phyloP scores from a whole-genome alignment of 2,113 vertebrate genomes.

The Gavia stellata region DNA sequence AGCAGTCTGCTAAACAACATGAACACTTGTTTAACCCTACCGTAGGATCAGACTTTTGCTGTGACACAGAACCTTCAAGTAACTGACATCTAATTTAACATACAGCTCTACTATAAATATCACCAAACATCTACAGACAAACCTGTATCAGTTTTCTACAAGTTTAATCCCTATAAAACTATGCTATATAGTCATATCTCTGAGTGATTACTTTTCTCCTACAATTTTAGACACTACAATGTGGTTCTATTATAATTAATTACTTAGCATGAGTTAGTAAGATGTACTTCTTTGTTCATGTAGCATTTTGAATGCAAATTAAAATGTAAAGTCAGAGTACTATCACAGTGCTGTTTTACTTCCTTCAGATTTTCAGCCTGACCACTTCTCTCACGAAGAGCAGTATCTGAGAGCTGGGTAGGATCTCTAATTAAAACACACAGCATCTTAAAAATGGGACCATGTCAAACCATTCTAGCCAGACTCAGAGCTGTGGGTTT shows the following conservation, averaged over 20 bases:
- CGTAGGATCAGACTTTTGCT: not conserved
- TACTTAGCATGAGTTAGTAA: not conserved
- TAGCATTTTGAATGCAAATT: not conserved
- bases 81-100: not conserved
- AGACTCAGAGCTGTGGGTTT: constrained; percentile 59
- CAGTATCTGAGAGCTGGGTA: not conserved
- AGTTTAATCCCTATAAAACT: not conserved
- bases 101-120: not conserved
- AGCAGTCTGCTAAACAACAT: not conserved
- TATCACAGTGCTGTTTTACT: not conserved
- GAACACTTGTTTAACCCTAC: not conserved
- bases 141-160: not conserved
- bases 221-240: not conserved
- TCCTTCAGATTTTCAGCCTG: not conserved
- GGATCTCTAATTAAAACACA: not conserved
- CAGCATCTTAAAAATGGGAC: not conserved
- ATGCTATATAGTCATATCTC: not conserved
- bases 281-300: not conserved
- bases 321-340: not conserved
- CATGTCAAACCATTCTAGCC: constrained; percentile 71
- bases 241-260: not conserved
- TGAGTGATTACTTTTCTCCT: not conserved
- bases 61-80: not conserved
- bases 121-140: not conserved
- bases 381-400: not conserved